These are phyloP conservation scores for Unio delphinus DNA, from an alignment of 2,888 invertebrate species.

Conservation along the genomic window DNA sequence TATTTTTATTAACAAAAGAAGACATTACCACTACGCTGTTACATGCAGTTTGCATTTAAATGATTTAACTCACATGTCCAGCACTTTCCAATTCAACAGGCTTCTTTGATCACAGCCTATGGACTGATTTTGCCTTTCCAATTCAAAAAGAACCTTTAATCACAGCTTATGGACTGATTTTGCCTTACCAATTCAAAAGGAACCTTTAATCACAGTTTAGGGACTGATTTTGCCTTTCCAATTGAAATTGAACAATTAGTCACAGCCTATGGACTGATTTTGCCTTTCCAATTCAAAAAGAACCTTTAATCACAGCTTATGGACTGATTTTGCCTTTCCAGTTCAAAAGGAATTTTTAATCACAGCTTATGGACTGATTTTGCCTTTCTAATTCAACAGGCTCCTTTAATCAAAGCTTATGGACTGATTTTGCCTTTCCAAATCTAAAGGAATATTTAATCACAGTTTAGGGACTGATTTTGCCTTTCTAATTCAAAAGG, in stretches of 20 bases:
- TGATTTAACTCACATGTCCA: conserved; percentile 62
- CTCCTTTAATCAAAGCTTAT: no score
- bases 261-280: conserved; percentile 44
- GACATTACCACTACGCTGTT: no score
- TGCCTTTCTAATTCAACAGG: no score
- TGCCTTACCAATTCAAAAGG: conserved; percentile 65
- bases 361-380: conserved; percentile 4
- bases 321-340: conserved; percentile 43
- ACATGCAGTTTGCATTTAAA: no score
- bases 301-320: no score
- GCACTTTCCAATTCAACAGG: conserved; percentile 68
- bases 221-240: no score
- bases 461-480: no score
- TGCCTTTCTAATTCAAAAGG: conserved; percentile 65
- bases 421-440: conserved; percentile 54
- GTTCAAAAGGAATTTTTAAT: conserved; percentile 66
- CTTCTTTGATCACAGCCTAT: conserved; percentile 60
- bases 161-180: no score
- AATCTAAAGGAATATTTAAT: no score
- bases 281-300: conserved; percentile 20
- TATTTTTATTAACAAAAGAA: no score
- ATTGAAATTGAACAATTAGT: no score
- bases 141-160: no score
- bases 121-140: conserved; percentile 54
- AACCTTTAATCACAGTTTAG: conserved; percentile 49